Evolutionary conservation across 2,113 vertebrate genomes (phyloP), one percentile per base, ranked within the genome.

Genomic region (Hippocampus barbouri): DNA sequence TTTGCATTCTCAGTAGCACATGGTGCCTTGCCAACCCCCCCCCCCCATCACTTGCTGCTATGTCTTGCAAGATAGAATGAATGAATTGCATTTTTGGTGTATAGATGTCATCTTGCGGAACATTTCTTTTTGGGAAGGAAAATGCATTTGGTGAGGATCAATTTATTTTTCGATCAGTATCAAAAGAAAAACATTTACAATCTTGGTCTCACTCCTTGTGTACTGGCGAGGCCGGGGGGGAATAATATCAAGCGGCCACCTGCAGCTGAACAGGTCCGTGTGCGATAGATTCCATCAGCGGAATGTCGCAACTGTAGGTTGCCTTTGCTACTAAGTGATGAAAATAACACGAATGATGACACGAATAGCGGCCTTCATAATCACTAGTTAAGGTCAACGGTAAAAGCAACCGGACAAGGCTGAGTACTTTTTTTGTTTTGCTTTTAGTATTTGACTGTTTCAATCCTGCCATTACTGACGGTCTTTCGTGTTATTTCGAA

Each of bases 111-210:
- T 81, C 54, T 70, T 47, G 66, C 74, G 79, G 62, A 82, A 83
- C 80, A 87, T 77, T 64, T 77, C 27, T 67, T 80, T 83, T 79
- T 76, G 51, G 40, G 40, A 47, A 15, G 69, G 27, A 69, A 64
- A 75, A 66, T 1, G 21, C 53, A 2, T 76, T 82, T 77, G 80
- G 64, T 68, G 78, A 72, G 71, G 86, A 89, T 84, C 87, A 88
- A 90, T 89, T 83, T 88, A 79, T 83, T 90, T 89, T 89, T 87
- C 86, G 67, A 88, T 90, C 87, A 87, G 79, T 79, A 59, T 81
- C 79, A 76, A 68, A 76, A 80, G 5, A 38, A 80, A 79, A 70
- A 23, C 70, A 68, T 30, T 61, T 81, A 70, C 73, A 72, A 62
- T 74, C 40, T 73, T 68, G 73, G 78, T 71, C 76, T 57, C 73